Evolutionary conservation across 2,113 vertebrate genomes (phyloP).

Genomic region (Amblyopsis rosae): DNA sequence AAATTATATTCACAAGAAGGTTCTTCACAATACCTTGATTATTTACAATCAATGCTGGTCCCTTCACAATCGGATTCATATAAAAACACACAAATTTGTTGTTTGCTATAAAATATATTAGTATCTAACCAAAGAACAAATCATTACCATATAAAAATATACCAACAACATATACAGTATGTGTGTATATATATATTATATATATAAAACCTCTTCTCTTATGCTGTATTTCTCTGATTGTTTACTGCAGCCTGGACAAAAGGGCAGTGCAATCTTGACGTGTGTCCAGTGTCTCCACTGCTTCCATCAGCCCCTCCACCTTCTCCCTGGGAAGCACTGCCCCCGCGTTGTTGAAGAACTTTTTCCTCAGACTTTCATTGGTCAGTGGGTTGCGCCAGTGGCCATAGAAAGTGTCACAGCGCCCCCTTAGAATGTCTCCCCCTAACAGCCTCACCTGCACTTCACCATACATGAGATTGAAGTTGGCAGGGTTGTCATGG

Average conservation of each 20-base stretch:
- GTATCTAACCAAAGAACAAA: too few relatives aligned
- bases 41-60: too few relatives aligned
- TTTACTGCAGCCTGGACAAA: conserved; percentile 75
- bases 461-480: conserved; percentile 85
- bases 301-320: conserved; percentile 73
- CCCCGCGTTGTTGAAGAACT: conserved; percentile 81
- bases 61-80: too few relatives aligned
- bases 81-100: too few relatives aligned
- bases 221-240: background rate
- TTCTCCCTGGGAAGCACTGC: conserved; percentile 72
- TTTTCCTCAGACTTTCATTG: conserved; percentile 81
- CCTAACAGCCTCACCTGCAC: conserved; percentile 78
- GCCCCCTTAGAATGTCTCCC: conserved; percentile 77
- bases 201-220: background rate
- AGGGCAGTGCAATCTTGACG: conserved; percentile 59
- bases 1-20: too few relatives aligned
- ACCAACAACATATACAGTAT: too few relatives aligned
- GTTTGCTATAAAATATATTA: too few relatives aligned
- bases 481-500: conserved; percentile 83
- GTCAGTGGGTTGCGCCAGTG: conserved; percentile 89
- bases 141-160: too few relatives aligned
- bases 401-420: conserved; percentile 88
- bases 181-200: background rate
- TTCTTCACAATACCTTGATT: too few relatives aligned
- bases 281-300: conserved; percentile 70